Percentiles rank a stretch among this genome's conserved stretches.
Evolutionary conservation across 2,888 invertebrate species (phyloP).

Genomic region (Imbricaverruca yamaguchii): DNA sequence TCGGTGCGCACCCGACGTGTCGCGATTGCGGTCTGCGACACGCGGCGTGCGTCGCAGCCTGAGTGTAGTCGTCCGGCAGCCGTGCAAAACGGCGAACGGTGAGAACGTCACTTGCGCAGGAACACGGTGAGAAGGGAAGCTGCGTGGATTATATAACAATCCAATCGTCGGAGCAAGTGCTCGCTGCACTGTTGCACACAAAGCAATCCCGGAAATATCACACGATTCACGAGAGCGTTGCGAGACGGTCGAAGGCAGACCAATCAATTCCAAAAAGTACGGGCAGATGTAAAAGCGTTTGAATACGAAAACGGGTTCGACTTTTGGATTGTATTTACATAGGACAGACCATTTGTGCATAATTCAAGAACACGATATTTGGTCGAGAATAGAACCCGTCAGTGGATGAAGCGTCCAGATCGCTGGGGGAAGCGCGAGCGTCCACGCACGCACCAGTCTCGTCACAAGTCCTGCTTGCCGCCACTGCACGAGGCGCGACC

Average conservation of each 20-base stretch:
- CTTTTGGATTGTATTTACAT: slow-evolving; percentile 1
- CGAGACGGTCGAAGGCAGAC: neutral
- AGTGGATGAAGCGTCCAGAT: neutral
- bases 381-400: slow-evolving; percentile 17
- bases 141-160: too few species aligned
- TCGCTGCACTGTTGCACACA: neutral
- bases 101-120: too few species aligned
- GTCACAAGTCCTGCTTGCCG: neutral
- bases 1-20: too few species aligned
- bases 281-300: neutral
- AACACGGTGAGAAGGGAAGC: too few species aligned
- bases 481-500: neutral
- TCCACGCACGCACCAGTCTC: neutral
- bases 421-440: neutral
- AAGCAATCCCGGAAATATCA: slow-evolving; percentile 10
- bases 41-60: too few species aligned
- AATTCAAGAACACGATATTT: slow-evolving; percentile 13
- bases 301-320: neutral
- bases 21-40: too few species aligned
- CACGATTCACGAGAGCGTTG: neutral
- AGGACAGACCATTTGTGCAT: slow-evolving; percentile 16
- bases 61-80: too few species aligned
- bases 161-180: too few species aligned
- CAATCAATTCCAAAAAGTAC: neutral
- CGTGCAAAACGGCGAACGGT: too few species aligned